These are phyloP conservation scores for Zapus hudsonius DNA, from an alignment of 2,113 vertebrate genomes.

Conservation along the genomic window DNA sequence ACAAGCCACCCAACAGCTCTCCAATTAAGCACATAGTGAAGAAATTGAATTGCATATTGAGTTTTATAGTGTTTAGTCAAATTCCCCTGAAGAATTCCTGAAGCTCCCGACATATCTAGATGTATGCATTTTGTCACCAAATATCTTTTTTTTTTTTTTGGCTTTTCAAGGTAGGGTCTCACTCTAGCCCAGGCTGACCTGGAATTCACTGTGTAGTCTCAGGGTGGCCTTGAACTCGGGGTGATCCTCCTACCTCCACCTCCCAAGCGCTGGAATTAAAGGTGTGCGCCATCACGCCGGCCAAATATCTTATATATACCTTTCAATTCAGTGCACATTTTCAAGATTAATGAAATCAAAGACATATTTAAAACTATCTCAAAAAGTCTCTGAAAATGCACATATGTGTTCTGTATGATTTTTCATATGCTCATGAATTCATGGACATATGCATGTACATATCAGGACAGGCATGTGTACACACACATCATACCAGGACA, in stretches of 20 bases:
- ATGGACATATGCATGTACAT: too few species aligned
- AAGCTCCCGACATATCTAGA: neutral
- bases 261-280: too few species aligned
- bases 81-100: neutral
- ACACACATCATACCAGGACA: neutral
- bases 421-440: accelerated
- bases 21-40: neutral
- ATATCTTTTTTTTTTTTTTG: neutral
- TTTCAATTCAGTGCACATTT: neutral
- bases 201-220: too few species aligned
- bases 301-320: neutral
- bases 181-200: too few species aligned
- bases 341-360: conserved; percentile 18
- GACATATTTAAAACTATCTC: neutral
- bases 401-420: neutral
- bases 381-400: neutral
- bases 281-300: too few species aligned
- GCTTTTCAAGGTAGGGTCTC: too few species aligned
- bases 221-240: too few species aligned
- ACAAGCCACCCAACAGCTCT: neutral
- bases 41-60: neutral
- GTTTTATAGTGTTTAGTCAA: neutral
- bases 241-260: too few species aligned
- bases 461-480: neutral
- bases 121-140: neutral